Conservation (phyloP, 2,113 vertebrate genomes). For the Tyrannus savana region DNA sequence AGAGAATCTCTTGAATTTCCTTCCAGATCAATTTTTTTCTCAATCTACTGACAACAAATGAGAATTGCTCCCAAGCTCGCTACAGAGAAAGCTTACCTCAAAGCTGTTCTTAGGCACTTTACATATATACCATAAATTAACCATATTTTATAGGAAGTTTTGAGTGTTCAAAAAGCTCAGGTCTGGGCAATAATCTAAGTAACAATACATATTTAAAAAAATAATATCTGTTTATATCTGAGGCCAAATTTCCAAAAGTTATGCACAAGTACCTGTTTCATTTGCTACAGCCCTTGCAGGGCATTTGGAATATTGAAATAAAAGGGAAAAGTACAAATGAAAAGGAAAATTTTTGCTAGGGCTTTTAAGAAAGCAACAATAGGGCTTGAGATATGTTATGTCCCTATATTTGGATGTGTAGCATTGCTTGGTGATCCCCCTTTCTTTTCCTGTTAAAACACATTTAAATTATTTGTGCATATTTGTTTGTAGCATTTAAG, state of each 20-base stretch:
- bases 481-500: not conserved
- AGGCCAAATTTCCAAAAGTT: not conserved
- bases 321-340: not conserved
- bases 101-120: not conserved
- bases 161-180: not conserved
- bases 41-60: not conserved
- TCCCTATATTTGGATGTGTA: not conserved
- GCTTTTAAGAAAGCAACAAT: not conserved
- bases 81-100: not conserved
- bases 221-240: not conserved
- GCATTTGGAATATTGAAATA: not conserved
- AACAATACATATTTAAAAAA: not conserved
- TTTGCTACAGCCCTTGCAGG: not conserved
- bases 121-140: not conserved
- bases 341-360: not conserved
- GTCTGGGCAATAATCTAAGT: not conserved
- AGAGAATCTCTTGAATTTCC: constrained; percentile 21
- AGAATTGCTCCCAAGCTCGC: not conserved
- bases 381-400: fast-evolving
- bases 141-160: not conserved
- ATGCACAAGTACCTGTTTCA: not conserved
- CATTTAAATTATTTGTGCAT: not conserved
- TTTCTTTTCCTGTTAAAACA: not conserved
- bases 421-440: not conserved
- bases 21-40: constrained; percentile 7